A percentile compares a stretch with the other conserved stretches of the same genome.
Conservation (phyloP, 1,140 invertebrate genomes). For the Euura lappo region DNA sequence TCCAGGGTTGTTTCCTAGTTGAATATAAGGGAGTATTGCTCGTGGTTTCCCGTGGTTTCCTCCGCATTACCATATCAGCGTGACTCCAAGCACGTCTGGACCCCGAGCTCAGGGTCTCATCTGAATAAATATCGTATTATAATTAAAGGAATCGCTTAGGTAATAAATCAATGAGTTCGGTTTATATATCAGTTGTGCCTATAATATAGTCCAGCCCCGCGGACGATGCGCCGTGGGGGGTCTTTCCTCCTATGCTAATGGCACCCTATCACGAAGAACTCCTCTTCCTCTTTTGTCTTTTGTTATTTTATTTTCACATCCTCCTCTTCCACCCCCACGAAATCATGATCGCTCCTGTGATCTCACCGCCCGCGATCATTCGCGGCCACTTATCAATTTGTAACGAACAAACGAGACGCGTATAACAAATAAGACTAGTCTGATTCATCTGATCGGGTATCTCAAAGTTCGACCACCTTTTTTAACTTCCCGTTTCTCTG, state of each 20-base stretch:
- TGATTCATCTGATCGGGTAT: too few relatives aligned
- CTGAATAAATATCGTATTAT: constrained; percentile 63
- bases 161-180: constrained; percentile 56
- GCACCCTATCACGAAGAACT: constrained; percentile 53
- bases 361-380: constrained; percentile 41
- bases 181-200: constrained; percentile 56
- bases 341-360: constrained; percentile 38
- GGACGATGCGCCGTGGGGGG: constrained; percentile 40
- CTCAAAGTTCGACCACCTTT: too few relatives aligned
- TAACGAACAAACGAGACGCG: constrained; percentile 39
- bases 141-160: constrained; percentile 60
- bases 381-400: constrained; percentile 58
- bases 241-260: constrained; percentile 57
- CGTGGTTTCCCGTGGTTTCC: not conserved
- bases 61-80: constrained; percentile 53
- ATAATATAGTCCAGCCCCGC: constrained; percentile 30
- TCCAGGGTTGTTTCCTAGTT: too few relatives aligned
- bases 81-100: constrained; percentile 44
- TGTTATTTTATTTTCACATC: not conserved
- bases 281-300: not conserved
- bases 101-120: constrained; percentile 37
- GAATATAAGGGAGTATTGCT: too few relatives aligned
- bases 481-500: too few relatives aligned
- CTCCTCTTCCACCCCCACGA: not conserved
- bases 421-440: too few relatives aligned